These are phyloP conservation scores for Phaetusa simplex DNA, from an alignment of 2,113 vertebrate species.

Conservation along the genomic window DNA sequence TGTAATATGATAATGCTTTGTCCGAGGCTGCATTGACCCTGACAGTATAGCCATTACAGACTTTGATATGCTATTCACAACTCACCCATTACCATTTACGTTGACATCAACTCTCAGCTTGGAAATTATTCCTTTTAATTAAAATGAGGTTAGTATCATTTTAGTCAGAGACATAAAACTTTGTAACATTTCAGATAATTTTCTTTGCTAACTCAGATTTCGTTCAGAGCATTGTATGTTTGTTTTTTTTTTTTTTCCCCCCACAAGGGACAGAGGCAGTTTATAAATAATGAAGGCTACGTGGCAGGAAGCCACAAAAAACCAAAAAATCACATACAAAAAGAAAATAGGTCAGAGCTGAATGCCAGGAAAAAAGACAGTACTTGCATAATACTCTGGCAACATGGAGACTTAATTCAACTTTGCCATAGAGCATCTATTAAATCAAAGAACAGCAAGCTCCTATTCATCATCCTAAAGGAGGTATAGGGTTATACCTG, in stretches of 20 bases:
- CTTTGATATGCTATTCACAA: not conserved
- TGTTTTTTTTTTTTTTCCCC: not conserved
- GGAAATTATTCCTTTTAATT: conserved; percentile 1
- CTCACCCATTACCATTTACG: not conserved
- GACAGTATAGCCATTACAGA: not conserved
- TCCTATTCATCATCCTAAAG: not conserved
- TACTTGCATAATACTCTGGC: not conserved
- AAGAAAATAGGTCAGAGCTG: not conserved
- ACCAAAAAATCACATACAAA: not conserved
- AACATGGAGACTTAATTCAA: not conserved
- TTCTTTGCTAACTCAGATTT: not conserved
- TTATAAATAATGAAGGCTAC: not conserved
- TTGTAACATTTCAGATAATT: not conserved
- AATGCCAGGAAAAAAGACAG: not conserved
- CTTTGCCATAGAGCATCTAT: not conserved
- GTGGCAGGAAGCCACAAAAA: not conserved
- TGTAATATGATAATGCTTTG: not conserved
- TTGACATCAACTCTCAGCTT: not conserved
- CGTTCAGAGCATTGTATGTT: not conserved
- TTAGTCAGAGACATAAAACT: not conserved
- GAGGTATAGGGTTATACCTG: not conserved
- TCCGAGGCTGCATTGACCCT: not conserved
- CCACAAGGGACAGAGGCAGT: not conserved
- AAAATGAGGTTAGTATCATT: not conserved
- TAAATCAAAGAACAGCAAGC: not conserved